Evolutionary conservation across 1,140 invertebrate species (phyloP).

Genomic region (Triops longicaudatus): DNA sequence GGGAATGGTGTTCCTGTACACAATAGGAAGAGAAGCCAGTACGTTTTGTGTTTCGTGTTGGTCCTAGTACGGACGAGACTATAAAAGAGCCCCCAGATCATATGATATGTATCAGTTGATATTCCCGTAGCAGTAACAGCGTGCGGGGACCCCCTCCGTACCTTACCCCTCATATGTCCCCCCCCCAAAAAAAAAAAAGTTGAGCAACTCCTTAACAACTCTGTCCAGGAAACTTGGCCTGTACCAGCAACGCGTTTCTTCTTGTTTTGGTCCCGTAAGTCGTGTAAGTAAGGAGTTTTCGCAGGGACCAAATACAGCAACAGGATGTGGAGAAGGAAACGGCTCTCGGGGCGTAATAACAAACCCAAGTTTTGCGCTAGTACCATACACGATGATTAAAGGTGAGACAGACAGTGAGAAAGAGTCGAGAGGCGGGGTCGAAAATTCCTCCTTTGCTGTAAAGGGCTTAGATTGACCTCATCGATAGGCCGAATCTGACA

Average conservation of each 20-base stretch:
- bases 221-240: background rate
- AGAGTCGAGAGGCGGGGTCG: background rate
- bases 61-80: background rate
- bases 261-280: too few relatives aligned
- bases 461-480: background rate
- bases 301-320: background rate
- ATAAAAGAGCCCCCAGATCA: background rate
- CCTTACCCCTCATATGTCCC: slow-evolving; percentile 10
- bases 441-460: background rate
- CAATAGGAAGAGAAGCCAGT: background rate
- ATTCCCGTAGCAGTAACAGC: background rate
- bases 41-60: background rate
- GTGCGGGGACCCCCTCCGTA: slow-evolving; percentile 1
- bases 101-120: slow-evolving; percentile 7
- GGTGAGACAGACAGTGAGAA: background rate
- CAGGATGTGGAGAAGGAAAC: background rate
- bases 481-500: slow-evolving; percentile 11
- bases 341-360: background rate
- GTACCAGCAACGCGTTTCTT: too few relatives aligned
- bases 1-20: background rate
- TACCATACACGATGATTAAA: background rate
- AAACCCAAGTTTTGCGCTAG: background rate
- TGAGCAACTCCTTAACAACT: slow-evolving; percentile 12
- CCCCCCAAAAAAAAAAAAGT: background rate
- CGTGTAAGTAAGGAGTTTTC: too few relatives aligned